Conservation (phyloP, 2,888 invertebrate species). For the Mactromeris polynyma region DNA sequence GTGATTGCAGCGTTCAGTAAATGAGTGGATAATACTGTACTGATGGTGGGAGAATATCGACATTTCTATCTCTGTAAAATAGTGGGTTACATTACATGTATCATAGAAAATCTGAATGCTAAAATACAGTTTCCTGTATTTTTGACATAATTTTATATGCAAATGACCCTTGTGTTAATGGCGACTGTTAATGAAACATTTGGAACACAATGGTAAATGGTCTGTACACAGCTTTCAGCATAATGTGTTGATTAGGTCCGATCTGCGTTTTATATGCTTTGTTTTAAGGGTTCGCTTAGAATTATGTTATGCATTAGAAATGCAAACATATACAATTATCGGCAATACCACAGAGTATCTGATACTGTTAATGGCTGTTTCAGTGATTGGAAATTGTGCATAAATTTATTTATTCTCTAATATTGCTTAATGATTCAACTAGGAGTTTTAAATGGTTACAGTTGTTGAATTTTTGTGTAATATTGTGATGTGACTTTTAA, state of each 20-base stretch:
- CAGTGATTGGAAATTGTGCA: no score
- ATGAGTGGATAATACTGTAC: constrained; percentile 88
- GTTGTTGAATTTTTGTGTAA: no score
- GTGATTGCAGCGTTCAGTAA: constrained; percentile 99
- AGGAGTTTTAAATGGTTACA: no score
- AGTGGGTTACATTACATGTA: constrained; percentile 16
- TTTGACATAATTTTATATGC: constrained; percentile 12
- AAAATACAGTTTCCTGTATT: background rate
- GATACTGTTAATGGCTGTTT: no score
- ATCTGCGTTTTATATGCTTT: background rate
- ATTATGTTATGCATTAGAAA: background rate
- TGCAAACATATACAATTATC: background rate
- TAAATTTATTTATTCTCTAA: no score
- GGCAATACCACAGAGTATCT: no score
- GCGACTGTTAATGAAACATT: background rate
- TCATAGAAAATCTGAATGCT: background rate
- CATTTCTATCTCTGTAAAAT: constrained; percentile 30
- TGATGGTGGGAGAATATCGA: background rate
- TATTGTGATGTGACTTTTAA: background rate
- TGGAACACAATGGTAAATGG: background rate
- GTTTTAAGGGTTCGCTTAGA: no score
- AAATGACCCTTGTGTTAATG: constrained; percentile 2
- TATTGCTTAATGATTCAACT: no score
- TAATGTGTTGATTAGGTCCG: background rate
- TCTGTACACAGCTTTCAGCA: background rate